Conservation (phyloP, 2,888 invertebrate genomes). For the Lithodes maja region DNA sequence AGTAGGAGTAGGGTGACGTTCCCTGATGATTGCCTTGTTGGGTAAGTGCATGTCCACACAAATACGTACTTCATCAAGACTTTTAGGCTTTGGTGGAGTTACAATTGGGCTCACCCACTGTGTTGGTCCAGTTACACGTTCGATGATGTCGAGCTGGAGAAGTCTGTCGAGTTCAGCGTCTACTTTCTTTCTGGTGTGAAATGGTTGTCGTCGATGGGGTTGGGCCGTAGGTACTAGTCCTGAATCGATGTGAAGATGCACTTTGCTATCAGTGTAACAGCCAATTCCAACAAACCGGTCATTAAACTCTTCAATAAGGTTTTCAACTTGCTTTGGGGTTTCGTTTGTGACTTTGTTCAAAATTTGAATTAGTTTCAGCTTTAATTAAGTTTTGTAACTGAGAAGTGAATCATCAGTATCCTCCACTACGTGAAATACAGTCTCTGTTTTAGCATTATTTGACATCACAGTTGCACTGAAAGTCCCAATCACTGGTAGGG, state of each 20-base stretch:
- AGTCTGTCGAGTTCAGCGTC: neutral
- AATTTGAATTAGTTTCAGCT: neutral
- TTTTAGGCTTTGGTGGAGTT: neutral
- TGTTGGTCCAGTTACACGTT: neutral
- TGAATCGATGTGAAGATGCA: neutral
- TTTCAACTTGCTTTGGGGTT: neutral
- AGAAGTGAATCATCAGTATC: neutral
- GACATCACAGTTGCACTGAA: neutral
- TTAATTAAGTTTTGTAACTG: neutral
- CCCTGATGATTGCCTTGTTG: slow-evolving; percentile 7
- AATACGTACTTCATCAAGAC: neutral
- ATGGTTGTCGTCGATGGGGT: neutral
- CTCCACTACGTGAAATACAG: neutral
- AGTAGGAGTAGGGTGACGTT: neutral
- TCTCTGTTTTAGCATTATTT: neutral
- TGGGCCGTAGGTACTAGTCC: neutral
- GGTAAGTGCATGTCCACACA: slow-evolving; percentile 4
- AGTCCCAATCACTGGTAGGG: neutral
- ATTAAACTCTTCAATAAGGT: neutral
- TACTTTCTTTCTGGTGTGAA: neutral
- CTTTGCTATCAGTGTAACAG: neutral
- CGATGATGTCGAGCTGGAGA: neutral
- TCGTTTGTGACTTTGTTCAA: neutral
- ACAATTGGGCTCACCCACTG: neutral
- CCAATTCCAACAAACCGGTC: neutral